Percentiles rank a stretch among this genome's conserved stretches.
These are phyloP conservation scores for Cuniculus paca DNA, from an alignment of 2,797 vertebrate genomes.

Conservation along the genomic window DNA sequence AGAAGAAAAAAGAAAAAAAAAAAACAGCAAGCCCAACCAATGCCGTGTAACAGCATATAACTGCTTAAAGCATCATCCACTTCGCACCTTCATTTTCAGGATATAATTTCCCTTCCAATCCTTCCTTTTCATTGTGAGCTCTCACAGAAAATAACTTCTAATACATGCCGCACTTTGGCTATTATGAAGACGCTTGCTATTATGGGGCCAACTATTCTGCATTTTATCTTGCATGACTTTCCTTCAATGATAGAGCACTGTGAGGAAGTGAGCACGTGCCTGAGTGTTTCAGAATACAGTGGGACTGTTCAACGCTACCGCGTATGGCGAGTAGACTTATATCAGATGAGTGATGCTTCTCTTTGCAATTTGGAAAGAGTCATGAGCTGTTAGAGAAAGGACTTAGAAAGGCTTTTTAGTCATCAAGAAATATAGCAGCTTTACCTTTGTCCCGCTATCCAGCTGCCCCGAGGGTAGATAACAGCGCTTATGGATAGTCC, in stretches of 20 bases:
- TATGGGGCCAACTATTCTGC: slow-evolving; percentile 69
- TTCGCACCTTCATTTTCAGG: slow-evolving; percentile 69
- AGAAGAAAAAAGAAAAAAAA: slow-evolving; percentile 67
- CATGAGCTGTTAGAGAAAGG: slow-evolving; percentile 61
- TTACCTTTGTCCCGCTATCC: slow-evolving; percentile 79
- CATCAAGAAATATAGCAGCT: slow-evolving; percentile 72
- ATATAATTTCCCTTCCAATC: slow-evolving; percentile 71
- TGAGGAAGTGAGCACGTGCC: slow-evolving; percentile 57
- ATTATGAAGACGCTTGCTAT: slow-evolving; percentile 72
- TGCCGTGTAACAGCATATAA: background rate
- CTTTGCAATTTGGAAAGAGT: slow-evolving; percentile 69
- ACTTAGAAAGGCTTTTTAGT: slow-evolving; percentile 71
- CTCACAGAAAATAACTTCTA: slow-evolving; percentile 78
- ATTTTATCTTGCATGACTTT: slow-evolving; percentile 76
- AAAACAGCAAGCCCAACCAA: slow-evolving; percentile 54
- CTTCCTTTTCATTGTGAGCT: slow-evolving; percentile 71
- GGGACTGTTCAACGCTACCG: slow-evolving; percentile 66
- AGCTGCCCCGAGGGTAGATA: slow-evolving; percentile 74
- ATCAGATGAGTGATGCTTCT: slow-evolving; percentile 68
- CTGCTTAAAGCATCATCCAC: slow-evolving; percentile 49
- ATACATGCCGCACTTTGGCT: slow-evolving; percentile 62
- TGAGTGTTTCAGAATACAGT: slow-evolving; percentile 64
- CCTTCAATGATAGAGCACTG: slow-evolving; percentile 72
- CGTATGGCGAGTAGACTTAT: slow-evolving; percentile 57
- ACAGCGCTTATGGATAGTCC: slow-evolving; percentile 65